phyloP scores from a whole-genome alignment of 2,113 vertebrate species.

The Arvicanthis niloticus region DNA sequence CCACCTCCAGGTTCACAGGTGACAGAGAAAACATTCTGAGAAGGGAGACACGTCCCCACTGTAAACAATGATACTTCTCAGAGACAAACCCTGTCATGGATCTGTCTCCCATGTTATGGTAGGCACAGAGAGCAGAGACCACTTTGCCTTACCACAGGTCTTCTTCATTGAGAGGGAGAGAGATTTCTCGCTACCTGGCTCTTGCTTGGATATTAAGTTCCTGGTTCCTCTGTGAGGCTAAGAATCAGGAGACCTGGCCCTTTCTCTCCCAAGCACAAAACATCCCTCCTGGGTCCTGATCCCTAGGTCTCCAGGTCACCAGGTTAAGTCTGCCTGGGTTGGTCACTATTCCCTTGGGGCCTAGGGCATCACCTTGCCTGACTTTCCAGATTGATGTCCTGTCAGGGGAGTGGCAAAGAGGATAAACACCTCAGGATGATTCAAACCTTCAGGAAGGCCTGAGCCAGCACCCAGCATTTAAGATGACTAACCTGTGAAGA shows the following conservation, averaged over 20 bases:
- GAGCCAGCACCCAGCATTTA: neutral
- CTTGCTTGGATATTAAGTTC: neutral
- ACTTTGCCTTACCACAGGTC: rapidly evolving
- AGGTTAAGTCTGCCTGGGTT: neutral
- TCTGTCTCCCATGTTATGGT: neutral
- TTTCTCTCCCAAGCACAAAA: neutral
- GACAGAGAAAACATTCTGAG: neutral
- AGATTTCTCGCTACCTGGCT: neutral
- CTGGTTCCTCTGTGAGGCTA: neutral
- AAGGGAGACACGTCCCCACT: neutral
- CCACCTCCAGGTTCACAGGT: neutral
- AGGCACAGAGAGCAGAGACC: neutral
- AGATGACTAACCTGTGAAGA: constrained; percentile 36
- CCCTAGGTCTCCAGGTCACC: neutral
- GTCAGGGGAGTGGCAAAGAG: neutral
- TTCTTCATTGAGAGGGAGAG: too few relatives aligned
- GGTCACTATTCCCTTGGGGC: neutral
- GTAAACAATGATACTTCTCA: neutral
- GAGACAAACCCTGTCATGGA: neutral
- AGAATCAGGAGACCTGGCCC: neutral
- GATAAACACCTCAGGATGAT: neutral
- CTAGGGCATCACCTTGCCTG: neutral
- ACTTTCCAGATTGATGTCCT: neutral
- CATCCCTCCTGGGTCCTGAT: neutral
- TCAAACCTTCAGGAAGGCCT: neutral